Conservation (phyloP, 1,140 invertebrate species). For the Hypsibius dujardini region DNA sequence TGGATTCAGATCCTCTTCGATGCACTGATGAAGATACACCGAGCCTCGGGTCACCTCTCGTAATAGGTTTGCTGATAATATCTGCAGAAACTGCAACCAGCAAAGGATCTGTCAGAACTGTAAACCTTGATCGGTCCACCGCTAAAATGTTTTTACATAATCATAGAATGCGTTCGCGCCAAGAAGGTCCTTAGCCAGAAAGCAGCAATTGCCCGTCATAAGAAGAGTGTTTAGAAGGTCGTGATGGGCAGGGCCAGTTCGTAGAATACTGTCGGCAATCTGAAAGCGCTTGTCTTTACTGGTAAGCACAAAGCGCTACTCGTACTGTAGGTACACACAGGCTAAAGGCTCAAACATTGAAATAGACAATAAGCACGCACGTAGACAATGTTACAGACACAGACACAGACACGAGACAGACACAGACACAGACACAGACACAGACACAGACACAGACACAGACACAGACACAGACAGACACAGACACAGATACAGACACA, state of each 20-base stretch:
- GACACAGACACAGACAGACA: no score
- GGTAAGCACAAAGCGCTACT: not conserved
- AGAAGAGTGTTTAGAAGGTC: not conserved
- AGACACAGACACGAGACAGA: no score
- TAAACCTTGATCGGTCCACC: not conserved
- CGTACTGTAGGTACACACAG: not conserved
- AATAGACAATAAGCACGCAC: no score
- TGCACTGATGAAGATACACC: not conserved
- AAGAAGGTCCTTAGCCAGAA: not conserved
- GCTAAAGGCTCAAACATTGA: not conserved
- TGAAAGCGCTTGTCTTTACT: not conserved
- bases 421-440: not conserved
- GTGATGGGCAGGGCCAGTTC: not conserved
- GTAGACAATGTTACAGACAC: no score
- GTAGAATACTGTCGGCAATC: not conserved
- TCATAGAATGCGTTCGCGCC: not conserved
- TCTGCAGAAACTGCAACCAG: not conserved
- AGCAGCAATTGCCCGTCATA: not conserved
- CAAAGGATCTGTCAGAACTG: not conserved
- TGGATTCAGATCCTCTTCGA: constrained; percentile 2
- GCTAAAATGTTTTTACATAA: constrained; percentile 12
- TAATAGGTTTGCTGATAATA: not conserved
- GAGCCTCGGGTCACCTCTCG: not conserved
- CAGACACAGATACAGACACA: not conserved
- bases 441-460: no score